phyloP scores from a whole-genome alignment of 2,113 vertebrate species.

The Silurus glanis region DNA sequence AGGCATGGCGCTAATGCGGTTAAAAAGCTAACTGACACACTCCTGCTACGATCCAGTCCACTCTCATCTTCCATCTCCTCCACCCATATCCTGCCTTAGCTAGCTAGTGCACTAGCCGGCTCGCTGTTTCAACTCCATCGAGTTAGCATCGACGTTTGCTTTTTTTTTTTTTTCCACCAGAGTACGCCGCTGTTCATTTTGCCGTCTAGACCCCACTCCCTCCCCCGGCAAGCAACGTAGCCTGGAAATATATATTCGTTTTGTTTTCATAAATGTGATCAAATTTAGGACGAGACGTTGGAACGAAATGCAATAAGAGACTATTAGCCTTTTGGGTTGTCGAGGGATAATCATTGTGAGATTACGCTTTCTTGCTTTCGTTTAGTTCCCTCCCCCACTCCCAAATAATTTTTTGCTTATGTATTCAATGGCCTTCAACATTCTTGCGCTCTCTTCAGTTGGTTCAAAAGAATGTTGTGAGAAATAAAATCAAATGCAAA shows the following conservation, averaged over 20 bases:
- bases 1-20: conserved; percentile 69
- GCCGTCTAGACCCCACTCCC: conserved; percentile 70
- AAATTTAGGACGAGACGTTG: conserved; percentile 74
- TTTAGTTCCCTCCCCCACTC: conserved; percentile 33
- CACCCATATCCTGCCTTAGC: conserved; percentile 29
- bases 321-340: conserved; percentile 69
- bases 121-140: conserved; percentile 67
- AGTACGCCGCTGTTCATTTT: conserved; percentile 64
- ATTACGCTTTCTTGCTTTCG: conserved; percentile 62
- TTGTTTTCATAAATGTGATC: conserved; percentile 73
- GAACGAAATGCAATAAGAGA: conserved; percentile 76
- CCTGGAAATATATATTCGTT: conserved; percentile 66
- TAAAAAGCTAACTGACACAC: conserved; percentile 75
- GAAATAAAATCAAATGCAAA: too few relatives aligned
- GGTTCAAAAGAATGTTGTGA: background rate
- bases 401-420: conserved; percentile 57
- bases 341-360: conserved; percentile 72
- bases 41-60: conserved; percentile 70
- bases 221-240: conserved; percentile 56
- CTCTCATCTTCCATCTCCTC: conserved; percentile 41
- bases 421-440: background rate
- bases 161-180: conserved; percentile 19
- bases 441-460: too few relatives aligned
- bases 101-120: conserved; percentile 36
- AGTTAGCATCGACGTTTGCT: conserved; percentile 76